These are phyloP conservation scores for Drosophila setosimentum DNA, from an alignment of 2,888 invertebrate genomes.

Conservation along the genomic window DNA sequence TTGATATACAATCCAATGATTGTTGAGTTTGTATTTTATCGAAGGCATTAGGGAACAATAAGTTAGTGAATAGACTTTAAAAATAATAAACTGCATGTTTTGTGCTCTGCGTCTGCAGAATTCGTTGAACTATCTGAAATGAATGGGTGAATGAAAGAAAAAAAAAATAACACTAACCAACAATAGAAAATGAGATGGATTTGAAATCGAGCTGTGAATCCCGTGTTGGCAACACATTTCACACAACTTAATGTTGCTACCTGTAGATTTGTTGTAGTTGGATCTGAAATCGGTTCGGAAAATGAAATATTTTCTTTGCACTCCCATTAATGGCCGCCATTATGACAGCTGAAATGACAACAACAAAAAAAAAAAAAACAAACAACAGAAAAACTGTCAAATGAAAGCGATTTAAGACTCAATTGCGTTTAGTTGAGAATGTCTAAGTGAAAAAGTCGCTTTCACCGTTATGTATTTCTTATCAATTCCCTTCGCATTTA, in stretches of 20 bases:
- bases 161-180: neutral
- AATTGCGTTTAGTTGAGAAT: slow-evolving; percentile 6
- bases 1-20: slow-evolving; percentile 20
- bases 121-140: slow-evolving; percentile 6
- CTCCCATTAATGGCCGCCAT: slow-evolving; percentile 25
- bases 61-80: slow-evolving; percentile 17
- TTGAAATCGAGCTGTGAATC: slow-evolving; percentile 14
- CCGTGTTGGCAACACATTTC: slow-evolving; percentile 30
- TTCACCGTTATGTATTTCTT: slow-evolving; percentile 53
- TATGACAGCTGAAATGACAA: slow-evolving; percentile 25
- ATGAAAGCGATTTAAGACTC: slow-evolving; percentile 16
- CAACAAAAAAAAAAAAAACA: neutral
- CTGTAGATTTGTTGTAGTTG: neutral
- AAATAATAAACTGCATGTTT: slow-evolving; percentile 7
- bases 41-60: slow-evolving; percentile 33
- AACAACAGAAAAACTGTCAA: slow-evolving; percentile 24
- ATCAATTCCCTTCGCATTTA: slow-evolving; percentile 34
- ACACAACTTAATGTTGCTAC: slow-evolving; percentile 24
- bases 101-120: neutral
- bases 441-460: slow-evolving; percentile 24
- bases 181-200: slow-evolving; percentile 27
- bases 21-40: slow-evolving; percentile 21
- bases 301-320: slow-evolving; percentile 23
- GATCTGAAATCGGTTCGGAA: slow-evolving; percentile 8
- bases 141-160: slow-evolving; percentile 1